phyloP scores from a whole-genome alignment of 2,888 invertebrate genomes.

The Epinotia demarniana region DNA sequence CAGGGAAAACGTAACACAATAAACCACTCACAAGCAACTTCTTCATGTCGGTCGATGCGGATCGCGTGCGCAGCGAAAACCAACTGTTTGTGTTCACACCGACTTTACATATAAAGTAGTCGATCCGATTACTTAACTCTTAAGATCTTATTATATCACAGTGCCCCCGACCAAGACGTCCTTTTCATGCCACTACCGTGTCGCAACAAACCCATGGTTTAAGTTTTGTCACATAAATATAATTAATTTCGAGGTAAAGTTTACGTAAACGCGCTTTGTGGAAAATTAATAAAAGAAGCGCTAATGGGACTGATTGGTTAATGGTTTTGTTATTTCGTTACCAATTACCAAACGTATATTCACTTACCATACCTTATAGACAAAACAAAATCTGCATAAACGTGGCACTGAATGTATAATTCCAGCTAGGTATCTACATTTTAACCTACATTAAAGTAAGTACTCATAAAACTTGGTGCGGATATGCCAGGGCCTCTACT shows the following conservation, averaged over 20 bases:
- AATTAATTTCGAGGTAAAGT: constrained; percentile 36
- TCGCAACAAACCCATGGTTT: constrained; percentile 30
- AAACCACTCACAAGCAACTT: constrained; percentile 62
- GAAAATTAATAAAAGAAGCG: constrained; percentile 16
- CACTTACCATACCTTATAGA: no score
- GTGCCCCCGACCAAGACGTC: constrained; percentile 26
- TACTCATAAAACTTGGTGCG: no score
- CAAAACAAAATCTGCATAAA: not conserved
- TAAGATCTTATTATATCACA: constrained; percentile 31
- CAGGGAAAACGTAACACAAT: constrained; percentile 40
- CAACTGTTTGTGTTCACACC: constrained; percentile 63
- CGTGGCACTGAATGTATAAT: not conserved
- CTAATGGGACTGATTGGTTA: constrained; percentile 25
- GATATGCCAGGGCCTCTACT: not conserved
- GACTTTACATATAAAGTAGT: constrained; percentile 77
- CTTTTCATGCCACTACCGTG: constrained; percentile 24
- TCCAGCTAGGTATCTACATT: no score
- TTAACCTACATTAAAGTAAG: no score
- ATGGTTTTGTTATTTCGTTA: constrained; percentile 12
- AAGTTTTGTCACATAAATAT: constrained; percentile 32
- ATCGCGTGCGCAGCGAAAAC: constrained; percentile 51
- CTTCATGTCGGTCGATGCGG: constrained; percentile 59
- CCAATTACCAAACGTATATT: not conserved
- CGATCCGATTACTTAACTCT: constrained; percentile 59
- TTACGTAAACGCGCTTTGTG: constrained; percentile 38